These are phyloP conservation scores for Druon quercuslanigerum DNA, from an alignment of 1,140 invertebrate genomes.

Conservation along the genomic window DNA sequence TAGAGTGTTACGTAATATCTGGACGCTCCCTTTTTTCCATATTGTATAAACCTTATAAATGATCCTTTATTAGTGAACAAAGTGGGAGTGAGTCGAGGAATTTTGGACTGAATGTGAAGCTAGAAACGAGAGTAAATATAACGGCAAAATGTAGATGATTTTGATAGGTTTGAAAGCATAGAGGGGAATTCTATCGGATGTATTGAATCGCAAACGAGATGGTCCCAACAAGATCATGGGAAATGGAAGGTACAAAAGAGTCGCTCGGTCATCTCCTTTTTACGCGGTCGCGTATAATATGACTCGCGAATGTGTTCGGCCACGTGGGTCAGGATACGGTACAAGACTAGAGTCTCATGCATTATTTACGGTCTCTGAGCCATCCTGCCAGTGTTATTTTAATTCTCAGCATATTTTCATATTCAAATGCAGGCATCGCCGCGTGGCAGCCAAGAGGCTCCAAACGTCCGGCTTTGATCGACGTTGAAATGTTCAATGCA, in stretches of 20 bases:
- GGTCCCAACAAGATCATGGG: slow-evolving; percentile 7
- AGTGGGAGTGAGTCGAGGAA: not conserved
- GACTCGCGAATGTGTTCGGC: not conserved
- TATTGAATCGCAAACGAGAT: slow-evolving; percentile 30
- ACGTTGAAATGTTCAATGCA: slow-evolving; percentile 60
- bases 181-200: not conserved
- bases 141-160: slow-evolving; percentile 11
- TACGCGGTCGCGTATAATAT: slow-evolving; percentile 18
- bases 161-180: not conserved
- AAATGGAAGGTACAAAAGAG: slow-evolving; percentile 25
- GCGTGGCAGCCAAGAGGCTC: slow-evolving; percentile 20
- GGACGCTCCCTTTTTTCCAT: too few relatives aligned
- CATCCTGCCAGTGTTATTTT: slow-evolving; percentile 62
- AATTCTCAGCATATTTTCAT: slow-evolving; percentile 65
- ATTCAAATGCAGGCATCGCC: slow-evolving; percentile 54
- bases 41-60: too few relatives aligned
- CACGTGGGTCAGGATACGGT: slow-evolving; percentile 20
- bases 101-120: not conserved
- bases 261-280: slow-evolving; percentile 17
- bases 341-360: slow-evolving; percentile 52
- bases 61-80: not conserved
- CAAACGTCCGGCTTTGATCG: slow-evolving; percentile 50
- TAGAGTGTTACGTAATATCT: too few relatives aligned
- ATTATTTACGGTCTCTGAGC: slow-evolving; percentile 61
- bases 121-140: not conserved